phyloP scores from a whole-genome alignment of 1,140 invertebrate genomes.

The Temnothorax nylanderi region DNA sequence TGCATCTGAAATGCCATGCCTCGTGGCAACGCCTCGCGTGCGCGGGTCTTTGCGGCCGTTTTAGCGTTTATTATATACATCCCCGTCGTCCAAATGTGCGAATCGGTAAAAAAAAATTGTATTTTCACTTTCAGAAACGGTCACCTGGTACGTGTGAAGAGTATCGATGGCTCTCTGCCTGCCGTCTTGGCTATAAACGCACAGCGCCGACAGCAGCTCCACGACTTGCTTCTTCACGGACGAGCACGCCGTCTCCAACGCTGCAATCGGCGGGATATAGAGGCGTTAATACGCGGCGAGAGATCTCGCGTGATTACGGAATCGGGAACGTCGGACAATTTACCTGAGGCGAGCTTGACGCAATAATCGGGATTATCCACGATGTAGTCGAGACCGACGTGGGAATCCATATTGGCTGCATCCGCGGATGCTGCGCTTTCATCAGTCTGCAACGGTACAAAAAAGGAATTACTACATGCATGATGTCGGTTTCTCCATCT shows the following conservation, averaged over 20 bases:
- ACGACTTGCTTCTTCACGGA: slow-evolving; percentile 97
- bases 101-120: not conserved
- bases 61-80: not conserved
- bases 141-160: slow-evolving; percentile 95
- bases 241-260: slow-evolving; percentile 93
- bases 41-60: not conserved
- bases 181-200: slow-evolving; percentile 95
- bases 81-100: too few species aligned
- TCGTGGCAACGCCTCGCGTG: not conserved
- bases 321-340: slow-evolving; percentile 68
- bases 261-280: slow-evolving; percentile 84
- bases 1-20: slow-evolving; percentile 29
- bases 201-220: slow-evolving; percentile 95
- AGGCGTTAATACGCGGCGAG: slow-evolving; percentile 11
- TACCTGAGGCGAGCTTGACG: slow-evolving; percentile 94
- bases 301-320: slow-evolving; percentile 17
- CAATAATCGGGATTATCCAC: slow-evolving; percentile 97
- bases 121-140: not conserved
- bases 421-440: slow-evolving; percentile 76
- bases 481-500: not conserved
- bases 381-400: slow-evolving; percentile 96
- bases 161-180: slow-evolving; percentile 94
- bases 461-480: not conserved
- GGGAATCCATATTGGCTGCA: slow-evolving; percentile 91
- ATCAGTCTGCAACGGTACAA: slow-evolving; percentile 71